These are phyloP conservation scores for Ennomos quercinarius DNA, from an alignment of 2,888 invertebrate genomes.

Conservation along the genomic window DNA sequence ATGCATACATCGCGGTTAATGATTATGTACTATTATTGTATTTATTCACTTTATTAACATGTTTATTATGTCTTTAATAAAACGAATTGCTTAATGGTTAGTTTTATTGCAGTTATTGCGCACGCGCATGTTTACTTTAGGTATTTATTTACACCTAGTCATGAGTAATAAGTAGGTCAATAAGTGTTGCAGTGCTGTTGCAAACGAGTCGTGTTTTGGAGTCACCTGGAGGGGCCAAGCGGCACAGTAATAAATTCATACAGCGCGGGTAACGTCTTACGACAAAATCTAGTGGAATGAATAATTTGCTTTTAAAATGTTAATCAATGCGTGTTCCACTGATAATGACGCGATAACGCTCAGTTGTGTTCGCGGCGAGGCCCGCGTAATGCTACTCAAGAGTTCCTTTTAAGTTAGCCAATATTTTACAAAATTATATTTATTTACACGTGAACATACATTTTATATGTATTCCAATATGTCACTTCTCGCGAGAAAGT, in stretches of 20 bases:
- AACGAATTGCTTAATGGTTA: constrained; percentile 75
- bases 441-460: background rate
- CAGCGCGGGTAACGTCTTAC: constrained; percentile 39
- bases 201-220: no score
- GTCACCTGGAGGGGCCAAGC: background rate
- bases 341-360: constrained; percentile 70
- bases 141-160: no score
- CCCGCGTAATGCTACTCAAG: constrained; percentile 47
- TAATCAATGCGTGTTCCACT: constrained; percentile 64
- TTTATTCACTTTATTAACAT: constrained; percentile 84
- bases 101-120: constrained; percentile 47
- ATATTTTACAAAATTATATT: constrained; percentile 18
- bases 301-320: constrained; percentile 65
- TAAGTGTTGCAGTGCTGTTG: no score
- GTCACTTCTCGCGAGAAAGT: constrained; percentile 70
- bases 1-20: constrained; percentile 68
- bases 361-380: constrained; percentile 57
- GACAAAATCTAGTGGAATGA: constrained; percentile 51
- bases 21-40: constrained; percentile 73
- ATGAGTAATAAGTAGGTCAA: no score
- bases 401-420: constrained; percentile 30
- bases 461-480: constrained; percentile 43
- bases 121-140: no score
- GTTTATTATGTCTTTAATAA: constrained; percentile 85
- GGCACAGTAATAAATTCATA: background rate